These are phyloP conservation scores for Zaprionus inermis DNA, from an alignment of 1,140 invertebrate species.

Conservation along the genomic window DNA sequence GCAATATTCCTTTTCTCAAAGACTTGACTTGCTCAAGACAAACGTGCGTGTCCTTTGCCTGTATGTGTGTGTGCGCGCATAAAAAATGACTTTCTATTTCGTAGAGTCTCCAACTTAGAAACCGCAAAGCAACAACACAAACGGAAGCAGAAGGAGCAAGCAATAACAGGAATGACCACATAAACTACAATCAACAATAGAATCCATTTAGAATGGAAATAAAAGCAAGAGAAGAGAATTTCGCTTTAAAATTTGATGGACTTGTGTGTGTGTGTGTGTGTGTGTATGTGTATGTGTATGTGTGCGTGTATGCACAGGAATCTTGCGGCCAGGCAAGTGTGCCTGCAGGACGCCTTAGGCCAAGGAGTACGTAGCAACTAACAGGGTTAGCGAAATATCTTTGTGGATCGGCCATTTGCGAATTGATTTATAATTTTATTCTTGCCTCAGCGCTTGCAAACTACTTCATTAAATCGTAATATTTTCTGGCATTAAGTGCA, in stretches of 20 bases:
- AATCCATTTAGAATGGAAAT: constrained; percentile 19
- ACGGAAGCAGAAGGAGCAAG: no score
- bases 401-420: background rate
- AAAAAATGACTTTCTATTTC: constrained; percentile 21
- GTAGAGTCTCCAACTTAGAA: background rate
- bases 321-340: background rate
- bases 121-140: background rate
- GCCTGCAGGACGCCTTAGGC: no score
- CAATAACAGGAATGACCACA: constrained; percentile 8
- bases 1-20: background rate
- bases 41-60: background rate
- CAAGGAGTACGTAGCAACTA: no score
- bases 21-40: background rate
- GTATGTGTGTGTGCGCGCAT: background rate
- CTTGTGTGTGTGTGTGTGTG: no score
- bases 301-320: no score
- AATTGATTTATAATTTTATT: background rate
- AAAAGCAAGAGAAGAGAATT: constrained; percentile 2
- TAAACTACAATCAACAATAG: constrained; percentile 18
- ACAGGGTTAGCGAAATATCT: background rate
- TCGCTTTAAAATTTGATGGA: constrained; percentile 3
- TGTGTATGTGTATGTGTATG: no score
- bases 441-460: background rate
- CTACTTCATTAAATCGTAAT: constrained; percentile 8
- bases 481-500: constrained; percentile 2